phyloP scores from a whole-genome alignment of 1,140 invertebrate genomes.

The Idris sp. region DNA sequence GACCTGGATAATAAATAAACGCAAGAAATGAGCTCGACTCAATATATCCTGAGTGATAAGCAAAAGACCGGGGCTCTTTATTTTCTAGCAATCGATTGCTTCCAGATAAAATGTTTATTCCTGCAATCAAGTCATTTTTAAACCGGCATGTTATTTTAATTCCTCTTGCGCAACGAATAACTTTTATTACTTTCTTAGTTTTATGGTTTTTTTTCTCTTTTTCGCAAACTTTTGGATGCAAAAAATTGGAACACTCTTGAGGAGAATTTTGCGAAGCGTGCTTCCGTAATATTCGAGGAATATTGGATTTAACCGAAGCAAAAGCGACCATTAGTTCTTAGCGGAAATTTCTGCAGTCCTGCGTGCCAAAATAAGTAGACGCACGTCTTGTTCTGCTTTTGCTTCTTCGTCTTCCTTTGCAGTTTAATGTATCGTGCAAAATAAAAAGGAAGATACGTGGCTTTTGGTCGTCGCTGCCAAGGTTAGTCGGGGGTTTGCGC shows the following conservation, averaged over 20 bases:
- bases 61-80: slow-evolving; percentile 14
- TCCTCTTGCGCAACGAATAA: too few relatives aligned
- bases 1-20: slow-evolving; percentile 49
- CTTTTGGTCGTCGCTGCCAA: too few relatives aligned
- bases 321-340: slow-evolving; percentile 26
- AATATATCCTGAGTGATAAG: slow-evolving; percentile 23
- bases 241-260: slow-evolving; percentile 32
- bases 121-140: too few relatives aligned
- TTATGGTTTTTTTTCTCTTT: too few relatives aligned
- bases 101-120: slow-evolving; percentile 19
- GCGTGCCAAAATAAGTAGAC: too few relatives aligned
- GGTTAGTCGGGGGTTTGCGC: slow-evolving; percentile 51
- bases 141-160: too few relatives aligned
- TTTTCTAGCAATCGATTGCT: slow-evolving; percentile 32
- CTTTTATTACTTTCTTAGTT: too few relatives aligned
- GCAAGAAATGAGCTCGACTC: slow-evolving; percentile 38
- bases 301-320: slow-evolving; percentile 37
- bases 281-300: slow-evolving; percentile 32
- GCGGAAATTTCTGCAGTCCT: too few relatives aligned
- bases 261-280: slow-evolving; percentile 4
- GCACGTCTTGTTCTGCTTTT: slow-evolving; percentile 9
- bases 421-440: slow-evolving; percentile 56
- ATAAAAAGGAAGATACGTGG: slow-evolving; percentile 43
- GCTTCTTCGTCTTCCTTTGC: slow-evolving; percentile 29
- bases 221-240: too few relatives aligned